Evolutionary conservation across 2,797 vertebrate genomes (phyloP).

Genomic region (Fringilla coelebs): DNA sequence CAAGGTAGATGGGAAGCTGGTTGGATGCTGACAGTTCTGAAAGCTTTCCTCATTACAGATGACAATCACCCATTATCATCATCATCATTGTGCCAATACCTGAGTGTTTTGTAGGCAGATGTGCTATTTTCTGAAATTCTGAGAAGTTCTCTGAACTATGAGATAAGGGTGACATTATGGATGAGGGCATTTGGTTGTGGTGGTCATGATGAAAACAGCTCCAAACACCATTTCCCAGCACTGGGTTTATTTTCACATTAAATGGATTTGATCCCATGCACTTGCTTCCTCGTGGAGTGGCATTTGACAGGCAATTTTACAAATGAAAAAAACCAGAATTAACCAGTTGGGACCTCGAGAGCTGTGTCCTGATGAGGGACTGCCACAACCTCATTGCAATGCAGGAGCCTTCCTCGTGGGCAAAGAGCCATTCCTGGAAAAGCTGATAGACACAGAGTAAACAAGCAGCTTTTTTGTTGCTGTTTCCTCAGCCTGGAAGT

Average conservation of each 20-base stretch:
- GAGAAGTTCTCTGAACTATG: background rate
- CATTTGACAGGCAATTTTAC: background rate
- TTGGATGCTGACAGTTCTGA: slow-evolving; percentile 46
- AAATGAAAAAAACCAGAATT: background rate
- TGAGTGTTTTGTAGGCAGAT: slow-evolving; percentile 41
- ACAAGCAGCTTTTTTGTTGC: background rate
- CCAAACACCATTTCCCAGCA: background rate
- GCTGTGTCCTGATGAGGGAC: background rate
- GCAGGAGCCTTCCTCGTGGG: background rate
- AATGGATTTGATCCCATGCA: background rate
- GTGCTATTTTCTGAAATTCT: slow-evolving; percentile 45
- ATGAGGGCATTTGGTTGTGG: background rate
- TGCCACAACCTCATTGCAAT: background rate
- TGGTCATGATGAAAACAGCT: background rate
- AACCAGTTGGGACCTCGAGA: background rate
- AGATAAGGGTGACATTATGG: background rate
- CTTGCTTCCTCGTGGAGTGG: background rate
- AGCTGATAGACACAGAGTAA: background rate
- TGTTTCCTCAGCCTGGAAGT: background rate
- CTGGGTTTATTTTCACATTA: slow-evolving; percentile 16
- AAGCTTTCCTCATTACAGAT: slow-evolving; percentile 31
- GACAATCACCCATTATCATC: slow-evolving; percentile 45
- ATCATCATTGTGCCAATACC: background rate
- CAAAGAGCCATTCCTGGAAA: background rate
- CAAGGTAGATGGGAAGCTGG: background rate